Evolutionary conservation across 2,113 vertebrate genomes (phyloP), one percentile per base, ranked within the genome.

Genomic region (Pelecanus crispus): DNA sequence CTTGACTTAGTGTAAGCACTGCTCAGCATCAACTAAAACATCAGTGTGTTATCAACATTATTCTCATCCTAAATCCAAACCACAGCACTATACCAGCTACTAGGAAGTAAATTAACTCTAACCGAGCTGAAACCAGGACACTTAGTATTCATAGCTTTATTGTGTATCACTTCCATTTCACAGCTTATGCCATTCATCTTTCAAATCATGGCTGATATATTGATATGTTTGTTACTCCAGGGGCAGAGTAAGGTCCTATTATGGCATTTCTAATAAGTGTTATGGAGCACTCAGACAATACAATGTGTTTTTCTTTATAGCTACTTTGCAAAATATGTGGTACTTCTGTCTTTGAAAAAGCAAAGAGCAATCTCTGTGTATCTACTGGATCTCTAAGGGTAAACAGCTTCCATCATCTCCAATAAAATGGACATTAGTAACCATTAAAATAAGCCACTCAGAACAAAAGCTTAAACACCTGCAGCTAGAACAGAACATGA

Each of bases 401-500:
- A 59, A 56, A 87, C n/a, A 56, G 59, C 71, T 92, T 94, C 18
- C 74, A 25, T 75, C 26, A 88, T 77, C 34, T 73, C 21, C 36
- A 88, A 1, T 84, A 73, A 95, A 92, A 84, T 53, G 26, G 14
- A 10, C 14, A 3, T 52, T 71, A 80, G 83, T 90, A 53, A 73
- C 75, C 25, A 71, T 52, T 96, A 78, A 78, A 95, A 87, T 71
- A 75, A 94, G 59, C 34, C 26, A 28, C 67, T 94, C 53, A 59
- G 72, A 94, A 90, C 26, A 89, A 93, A 97, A 93, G 13, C 26
- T 93, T 88, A 29, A 96, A 53, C 47, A 90, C 14, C 85, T 80
- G 56, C 49, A 70, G 59, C 50, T 93, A 47, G 58, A 95, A 70
- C 71, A 87, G 71, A 95, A 80, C 11, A 13, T 91, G 74, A 91